Evolutionary conservation across 2,888 invertebrate genomes (phyloP), one percentile per base, ranked within the genome.

Genomic region (Drosophila nigricruria): DNA sequence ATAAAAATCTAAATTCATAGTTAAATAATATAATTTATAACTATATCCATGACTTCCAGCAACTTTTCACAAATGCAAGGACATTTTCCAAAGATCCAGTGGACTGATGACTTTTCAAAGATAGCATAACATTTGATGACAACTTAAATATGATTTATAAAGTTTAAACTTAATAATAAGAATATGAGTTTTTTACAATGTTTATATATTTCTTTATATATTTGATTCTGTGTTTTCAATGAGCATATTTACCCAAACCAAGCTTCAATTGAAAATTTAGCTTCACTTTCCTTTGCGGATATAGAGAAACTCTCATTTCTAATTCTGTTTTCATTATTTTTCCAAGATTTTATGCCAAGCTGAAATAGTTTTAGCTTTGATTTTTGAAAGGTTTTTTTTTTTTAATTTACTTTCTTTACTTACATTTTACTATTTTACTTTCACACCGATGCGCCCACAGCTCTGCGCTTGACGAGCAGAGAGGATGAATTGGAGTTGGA

Each of bases 401-500:
- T 1, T 16, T 0, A 23, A n/a, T n/a, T n/a, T 0, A 52, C 2
- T 2, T 16, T 52, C 2, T 9, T 9, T 16, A 23, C 20, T 50
- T 20, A 32, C 53, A 8, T 12, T 18, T 54, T 2, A 40, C 16
- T 1, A 8, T 12, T 18, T 54, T 2, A 40, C 16, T 1, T 16
- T 54, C 43, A 68, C 16, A 45, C 23, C 2, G 45, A 18, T 14
- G 16, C 20, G 18, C n/a, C 54, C 8, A 65, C 42, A 6, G 54
- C 30, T 10, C 18, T 9, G 9, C 16, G 14, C 18, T 45, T 43
- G 1, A 67, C 32, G 25, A 34, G n/a, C 8, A 40, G 0, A 12
- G 32, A 0, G n/a, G 30, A 1, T 12, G 30, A 10, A 4, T 5
- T 25, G 16, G 38, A 20, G 43, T 27, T 65, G 2, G 27, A 23